Percentiles rank a stretch among this genome's conserved stretches.
These are phyloP conservation scores for Hypotaenidia okinawae DNA, from an alignment of 2,797 vertebrate genomes.

Conservation along the genomic window DNA sequence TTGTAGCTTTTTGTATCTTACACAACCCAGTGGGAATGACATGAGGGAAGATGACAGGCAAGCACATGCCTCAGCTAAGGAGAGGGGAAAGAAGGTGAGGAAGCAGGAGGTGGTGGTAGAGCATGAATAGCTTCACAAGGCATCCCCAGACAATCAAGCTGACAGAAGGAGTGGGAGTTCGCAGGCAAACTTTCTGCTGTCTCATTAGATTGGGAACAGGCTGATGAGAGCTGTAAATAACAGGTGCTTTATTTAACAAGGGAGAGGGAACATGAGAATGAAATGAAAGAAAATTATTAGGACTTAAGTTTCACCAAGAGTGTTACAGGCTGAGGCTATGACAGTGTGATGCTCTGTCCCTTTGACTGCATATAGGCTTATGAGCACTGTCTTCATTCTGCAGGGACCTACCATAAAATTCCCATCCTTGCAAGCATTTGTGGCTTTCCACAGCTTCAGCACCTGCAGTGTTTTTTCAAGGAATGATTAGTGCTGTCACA, in stretches of 20 bases:
- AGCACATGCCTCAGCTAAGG: conserved; percentile 26
- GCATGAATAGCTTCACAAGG: conserved; percentile 48
- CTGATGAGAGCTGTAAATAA: conserved; percentile 59
- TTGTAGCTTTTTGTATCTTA: conserved; percentile 14
- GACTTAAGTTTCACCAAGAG: background rate
- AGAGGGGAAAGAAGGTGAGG: conserved; percentile 61
- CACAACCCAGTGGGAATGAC: conserved; percentile 27
- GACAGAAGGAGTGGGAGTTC: conserved; percentile 69
- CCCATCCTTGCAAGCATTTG: background rate
- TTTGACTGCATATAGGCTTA: background rate
- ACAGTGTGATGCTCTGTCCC: background rate
- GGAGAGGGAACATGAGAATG: background rate
- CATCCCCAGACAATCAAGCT: conserved; percentile 58
- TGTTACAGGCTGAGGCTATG: background rate
- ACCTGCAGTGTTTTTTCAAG: background rate
- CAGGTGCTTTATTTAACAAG: conserved; percentile 52
- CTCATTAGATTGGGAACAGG: conserved; percentile 46
- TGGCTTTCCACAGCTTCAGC: background rate
- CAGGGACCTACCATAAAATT: background rate
- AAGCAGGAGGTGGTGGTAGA: conserved; percentile 58
- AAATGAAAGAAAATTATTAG: background rate
- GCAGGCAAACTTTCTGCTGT: conserved; percentile 60
- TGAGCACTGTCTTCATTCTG: background rate
- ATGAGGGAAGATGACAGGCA: conserved; percentile 41
- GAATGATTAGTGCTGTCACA: background rate